Evolutionary conservation across 2,888 invertebrate species (phyloP).

Genomic region (Lissocephala sabroskyi): DNA sequence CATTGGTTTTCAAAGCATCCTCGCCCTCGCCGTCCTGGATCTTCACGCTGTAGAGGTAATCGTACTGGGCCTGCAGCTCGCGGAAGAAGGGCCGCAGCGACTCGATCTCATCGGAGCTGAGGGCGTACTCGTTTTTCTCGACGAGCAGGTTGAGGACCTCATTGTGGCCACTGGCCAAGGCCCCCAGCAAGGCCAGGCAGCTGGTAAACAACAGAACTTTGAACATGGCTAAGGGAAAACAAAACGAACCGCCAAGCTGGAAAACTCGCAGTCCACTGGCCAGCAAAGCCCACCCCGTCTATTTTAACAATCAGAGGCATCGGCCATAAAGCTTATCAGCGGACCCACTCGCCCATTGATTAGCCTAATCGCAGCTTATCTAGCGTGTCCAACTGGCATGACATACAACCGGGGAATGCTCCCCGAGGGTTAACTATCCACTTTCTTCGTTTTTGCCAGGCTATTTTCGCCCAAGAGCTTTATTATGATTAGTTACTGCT

Average conservation of each 20-base stretch:
- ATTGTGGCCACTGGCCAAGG: constrained; percentile 20
- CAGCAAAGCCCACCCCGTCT: too few relatives aligned
- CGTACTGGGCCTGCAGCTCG: constrained; percentile 52
- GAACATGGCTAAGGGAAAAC: background rate
- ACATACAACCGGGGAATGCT: too few relatives aligned
- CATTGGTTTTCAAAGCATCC: constrained; percentile 6
- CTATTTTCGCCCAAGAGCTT: background rate
- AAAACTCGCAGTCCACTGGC: too few relatives aligned
- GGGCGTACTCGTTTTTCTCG: constrained; percentile 33
- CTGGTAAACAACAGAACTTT: constrained; percentile 18
- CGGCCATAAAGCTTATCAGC: background rate
- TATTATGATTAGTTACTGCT: background rate
- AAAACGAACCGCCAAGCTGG: background rate
- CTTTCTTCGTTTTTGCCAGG: background rate
- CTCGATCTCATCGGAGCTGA: constrained; percentile 41
- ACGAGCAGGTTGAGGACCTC: constrained; percentile 31
- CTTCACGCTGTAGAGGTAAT: constrained; percentile 36
- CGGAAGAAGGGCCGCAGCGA: constrained; percentile 48
- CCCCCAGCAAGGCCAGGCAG: background rate
- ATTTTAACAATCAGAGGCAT: background rate
- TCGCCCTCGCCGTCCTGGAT: constrained; percentile 29
- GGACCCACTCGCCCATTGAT: background rate
- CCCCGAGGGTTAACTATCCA: too few relatives aligned
- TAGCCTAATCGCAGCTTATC: constrained; percentile 38
- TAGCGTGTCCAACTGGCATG: too few relatives aligned